These are phyloP conservation scores for Cynoglossus semilaevis DNA, from an alignment of 2,113 vertebrate genomes.

Conservation along the genomic window DNA sequence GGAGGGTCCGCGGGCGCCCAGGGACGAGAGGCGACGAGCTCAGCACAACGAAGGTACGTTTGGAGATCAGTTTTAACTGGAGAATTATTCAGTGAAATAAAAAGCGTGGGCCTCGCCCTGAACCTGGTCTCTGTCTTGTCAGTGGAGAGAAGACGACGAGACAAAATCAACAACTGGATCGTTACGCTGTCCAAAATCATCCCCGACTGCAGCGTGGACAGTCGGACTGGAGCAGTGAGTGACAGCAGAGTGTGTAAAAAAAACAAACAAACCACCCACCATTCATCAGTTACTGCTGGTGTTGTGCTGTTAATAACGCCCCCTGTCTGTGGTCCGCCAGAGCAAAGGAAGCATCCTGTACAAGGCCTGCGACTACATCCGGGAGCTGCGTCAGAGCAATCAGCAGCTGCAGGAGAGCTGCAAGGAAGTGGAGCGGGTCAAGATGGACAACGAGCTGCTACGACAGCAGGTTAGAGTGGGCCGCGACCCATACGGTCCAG, in stretches of 20 bases:
- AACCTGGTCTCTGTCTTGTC: conserved; percentile 4
- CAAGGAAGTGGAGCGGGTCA: conserved; percentile 86
- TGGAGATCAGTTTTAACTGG: no score
- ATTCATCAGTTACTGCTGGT: no score
- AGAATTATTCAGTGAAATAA: no score
- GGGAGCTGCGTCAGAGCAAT: conserved; percentile 89
- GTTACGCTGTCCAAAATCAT: conserved; percentile 91
- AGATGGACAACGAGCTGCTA: conserved; percentile 89
- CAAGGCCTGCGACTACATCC: conserved; percentile 91
- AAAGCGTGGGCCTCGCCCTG: no score
- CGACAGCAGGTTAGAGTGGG: conserved; percentile 81
- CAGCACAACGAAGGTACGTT: conserved; percentile 88
- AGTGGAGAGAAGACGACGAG: conserved; percentile 89
- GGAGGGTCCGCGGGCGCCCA: conserved; percentile 83
- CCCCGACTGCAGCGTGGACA: conserved; percentile 91
- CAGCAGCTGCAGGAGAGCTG: conserved; percentile 88
- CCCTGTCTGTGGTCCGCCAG: conserved; percentile 53
- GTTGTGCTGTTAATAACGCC: background rate
- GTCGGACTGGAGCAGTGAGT: conserved; percentile 85
- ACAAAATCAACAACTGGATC: conserved; percentile 96
- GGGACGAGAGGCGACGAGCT: conserved; percentile 86
- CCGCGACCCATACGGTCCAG: no score
- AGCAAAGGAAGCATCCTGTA: conserved; percentile 93
- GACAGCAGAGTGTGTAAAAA: no score
- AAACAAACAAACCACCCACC: no score